Evolutionary conservation across 2,113 vertebrate genomes (phyloP).

Genomic region (Pantherophis guttatus): DNA sequence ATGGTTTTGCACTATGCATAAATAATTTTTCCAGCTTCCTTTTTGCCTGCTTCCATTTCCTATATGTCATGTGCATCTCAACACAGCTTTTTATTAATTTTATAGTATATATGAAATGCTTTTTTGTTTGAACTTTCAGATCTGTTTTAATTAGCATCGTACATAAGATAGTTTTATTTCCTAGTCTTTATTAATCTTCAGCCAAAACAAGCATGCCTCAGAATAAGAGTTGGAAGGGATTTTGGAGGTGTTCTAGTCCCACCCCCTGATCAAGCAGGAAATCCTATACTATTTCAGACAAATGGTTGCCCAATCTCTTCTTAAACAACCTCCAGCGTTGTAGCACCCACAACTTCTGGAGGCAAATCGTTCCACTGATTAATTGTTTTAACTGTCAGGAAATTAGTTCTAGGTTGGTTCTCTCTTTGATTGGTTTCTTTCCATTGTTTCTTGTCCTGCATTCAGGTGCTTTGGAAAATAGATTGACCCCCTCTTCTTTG

Average conservation of each 20-base stretch:
- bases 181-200: background rate
- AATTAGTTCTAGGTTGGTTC: background rate
- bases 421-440: background rate
- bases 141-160: background rate
- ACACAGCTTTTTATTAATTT: background rate
- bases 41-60: background rate
- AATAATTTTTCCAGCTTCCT: background rate
- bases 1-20: background rate
- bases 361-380: background rate
- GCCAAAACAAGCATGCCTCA: background rate
- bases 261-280: background rate
- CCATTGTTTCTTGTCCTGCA: background rate
- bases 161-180: background rate
- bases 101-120: background rate
- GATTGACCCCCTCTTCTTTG: background rate
- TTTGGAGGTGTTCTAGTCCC: background rate
- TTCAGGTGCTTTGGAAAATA: background rate
- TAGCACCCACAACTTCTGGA: background rate
- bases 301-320: background rate
- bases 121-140: background rate
- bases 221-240: background rate
- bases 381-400: background rate
- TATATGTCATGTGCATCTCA: background rate
- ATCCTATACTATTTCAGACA: background rate
- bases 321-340: background rate